These are phyloP conservation scores for Papilio demoleus DNA, from an alignment of 2,888 invertebrate species.

Conservation along the genomic window DNA sequence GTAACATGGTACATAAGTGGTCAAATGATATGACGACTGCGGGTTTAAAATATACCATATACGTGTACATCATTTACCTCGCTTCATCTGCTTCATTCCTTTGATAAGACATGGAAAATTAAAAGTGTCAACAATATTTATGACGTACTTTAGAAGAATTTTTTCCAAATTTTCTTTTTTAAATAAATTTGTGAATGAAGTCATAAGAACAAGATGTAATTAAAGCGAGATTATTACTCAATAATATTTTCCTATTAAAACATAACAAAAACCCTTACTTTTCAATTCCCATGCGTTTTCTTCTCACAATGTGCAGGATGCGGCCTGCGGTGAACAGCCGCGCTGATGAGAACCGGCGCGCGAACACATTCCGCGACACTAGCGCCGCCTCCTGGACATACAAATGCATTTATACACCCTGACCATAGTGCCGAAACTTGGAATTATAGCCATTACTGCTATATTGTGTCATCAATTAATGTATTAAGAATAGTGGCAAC, in stretches of 20 bases:
- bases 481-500: background rate
- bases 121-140: no score
- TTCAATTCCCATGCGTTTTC: conserved; percentile 87
- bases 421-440: background rate
- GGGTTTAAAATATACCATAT: no score
- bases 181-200: background rate
- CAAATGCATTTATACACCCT: background rate
- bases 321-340: conserved; percentile 91
- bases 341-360: conserved; percentile 87
- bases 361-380: conserved; percentile 86
- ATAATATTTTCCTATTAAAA: background rate
- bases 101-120: conserved; percentile 63
- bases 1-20: no score
- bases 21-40: no score
- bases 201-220: no score
- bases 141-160: no score
- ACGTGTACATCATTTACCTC: conserved; percentile 56
- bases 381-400: conserved; percentile 84
- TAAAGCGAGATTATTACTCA: no score
- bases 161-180: background rate
- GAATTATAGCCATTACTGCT: background rate
- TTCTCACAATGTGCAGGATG: conserved; percentile 89
- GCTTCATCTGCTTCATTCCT: conserved; percentile 71
- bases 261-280: conserved; percentile 72
- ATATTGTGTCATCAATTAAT: background rate